Evolutionary conservation across 2,888 invertebrate species (phyloP), one percentile per base, ranked within the genome.

Genomic region (Eudasyphora cyanicolor): DNA sequence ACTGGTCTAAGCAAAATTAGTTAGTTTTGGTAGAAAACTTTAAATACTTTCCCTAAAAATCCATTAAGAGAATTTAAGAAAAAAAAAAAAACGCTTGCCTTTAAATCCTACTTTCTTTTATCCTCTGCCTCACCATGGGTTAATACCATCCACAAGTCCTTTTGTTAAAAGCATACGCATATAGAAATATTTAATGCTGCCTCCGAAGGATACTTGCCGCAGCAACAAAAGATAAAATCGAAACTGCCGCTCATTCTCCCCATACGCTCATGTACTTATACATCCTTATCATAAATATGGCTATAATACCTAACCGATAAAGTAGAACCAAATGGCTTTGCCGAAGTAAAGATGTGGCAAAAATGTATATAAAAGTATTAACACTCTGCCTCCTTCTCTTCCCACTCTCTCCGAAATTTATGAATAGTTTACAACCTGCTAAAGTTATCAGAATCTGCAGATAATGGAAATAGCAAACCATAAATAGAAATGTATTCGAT

Each of bases 281-380:
- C 1, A 45, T n/a, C n/a, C n/a, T n/a, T n/a, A n/a, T n/a, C n/a
- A 2, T 29, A 51, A 49, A 51, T 69, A 24, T 67, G 24, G 45
- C n/a, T 17, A 73, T 74, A 54, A 42, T 71, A 27, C 19, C 51
- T n/a, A 64, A 10, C 69, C 49, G 35, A 60, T 79, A 75, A 71
- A 76, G 64, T 64, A 35, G 24, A 64, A n/a, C 24, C 14, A 19
- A 71, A 64, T 74, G 32, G 42, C 14, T 67, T 67, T 42, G 42
- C 24, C 42, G 19, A 35, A 67, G 21, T n/a, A 8, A 67, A 67
- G 49, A 29, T 64, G 21, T 64, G 64, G 64, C 64, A 38, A 14
- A 27, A 21, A 7, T 17, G 12, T 67, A 21, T 21, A 10, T 17
- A 14, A 12, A 67, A 42, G 42, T 24, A 67, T 67, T 67, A 67